phyloP scores from a whole-genome alignment of 2,113 vertebrate species.

The Typhlomys cinereus region DNA sequence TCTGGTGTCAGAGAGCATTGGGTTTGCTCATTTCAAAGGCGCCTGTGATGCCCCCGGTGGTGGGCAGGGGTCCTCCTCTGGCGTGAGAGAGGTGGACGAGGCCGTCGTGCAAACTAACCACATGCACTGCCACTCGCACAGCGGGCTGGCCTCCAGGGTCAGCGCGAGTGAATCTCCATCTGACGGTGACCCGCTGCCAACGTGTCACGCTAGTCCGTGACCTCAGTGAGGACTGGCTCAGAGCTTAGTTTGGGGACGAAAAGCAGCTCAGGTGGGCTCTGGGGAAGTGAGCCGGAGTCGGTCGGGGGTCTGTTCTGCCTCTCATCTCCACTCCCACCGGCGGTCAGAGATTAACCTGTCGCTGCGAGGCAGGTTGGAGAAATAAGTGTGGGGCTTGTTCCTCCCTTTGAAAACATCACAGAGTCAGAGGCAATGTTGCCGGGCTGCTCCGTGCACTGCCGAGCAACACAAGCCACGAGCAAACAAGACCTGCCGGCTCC shows the following conservation, averaged over 20 bases:
- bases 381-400: background rate
- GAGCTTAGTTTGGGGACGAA: background rate
- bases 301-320: background rate
- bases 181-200: rapidly evolving
- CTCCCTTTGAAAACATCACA: slow-evolving; percentile 57
- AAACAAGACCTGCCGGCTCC: background rate
- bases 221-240: background rate
- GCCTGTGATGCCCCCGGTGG: rapidly evolving
- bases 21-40: background rate
- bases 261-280: rapidly evolving
- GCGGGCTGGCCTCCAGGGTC: background rate
- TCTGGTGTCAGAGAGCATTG: background rate
- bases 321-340: background rate
- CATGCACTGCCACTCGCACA: rapidly evolving
- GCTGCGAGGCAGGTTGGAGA: background rate
- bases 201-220: rapidly evolving
- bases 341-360: background rate
- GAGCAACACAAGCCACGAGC: background rate
- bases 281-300: rapidly evolving
- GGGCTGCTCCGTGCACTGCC: background rate
- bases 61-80: rapidly evolving
- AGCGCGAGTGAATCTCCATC: background rate
- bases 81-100: rapidly evolving
- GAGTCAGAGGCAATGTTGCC: background rate
- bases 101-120: rapidly evolving